Evolutionary conservation across 1,140 invertebrate genomes (phyloP).

Genomic region (Pectinophora gossypiella): DNA sequence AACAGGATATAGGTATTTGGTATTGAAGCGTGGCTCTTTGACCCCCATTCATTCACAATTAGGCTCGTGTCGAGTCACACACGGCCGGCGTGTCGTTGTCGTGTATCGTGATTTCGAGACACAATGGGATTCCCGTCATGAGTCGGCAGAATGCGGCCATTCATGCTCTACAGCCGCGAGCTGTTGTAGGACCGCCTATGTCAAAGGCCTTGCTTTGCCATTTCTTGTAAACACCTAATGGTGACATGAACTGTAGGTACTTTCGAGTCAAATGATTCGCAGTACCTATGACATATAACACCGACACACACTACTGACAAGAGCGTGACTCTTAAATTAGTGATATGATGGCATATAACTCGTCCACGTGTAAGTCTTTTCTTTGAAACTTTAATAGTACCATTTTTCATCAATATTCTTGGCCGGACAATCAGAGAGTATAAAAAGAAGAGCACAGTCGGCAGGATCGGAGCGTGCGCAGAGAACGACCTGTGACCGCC

Average conservation of each 20-base stretch:
- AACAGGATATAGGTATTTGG: conserved; percentile 46
- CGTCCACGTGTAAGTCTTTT: too few species aligned
- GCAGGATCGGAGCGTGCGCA: conserved; percentile 28
- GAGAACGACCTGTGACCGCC: conserved; percentile 62
- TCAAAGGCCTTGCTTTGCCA: neutral
- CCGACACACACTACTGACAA: too few species aligned
- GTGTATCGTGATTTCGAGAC: conserved; percentile 50
- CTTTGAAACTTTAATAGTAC: too few species aligned
- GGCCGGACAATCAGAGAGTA: conserved; percentile 21
- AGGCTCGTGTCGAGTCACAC: conserved; percentile 49
- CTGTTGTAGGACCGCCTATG: too few species aligned
- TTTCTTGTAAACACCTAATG: neutral
- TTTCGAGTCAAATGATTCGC: too few species aligned
- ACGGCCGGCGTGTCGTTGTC: conserved; percentile 42
- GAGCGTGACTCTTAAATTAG: too few species aligned
- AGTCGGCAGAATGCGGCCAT: conserved; percentile 57
- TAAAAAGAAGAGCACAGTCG: conserved; percentile 19
- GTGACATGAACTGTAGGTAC: too few species aligned
- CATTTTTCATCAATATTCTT: too few species aligned
- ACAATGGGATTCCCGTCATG: conserved; percentile 70
- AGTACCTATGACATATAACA: too few species aligned
- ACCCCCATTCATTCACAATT: conserved; percentile 69
- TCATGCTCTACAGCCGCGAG: conserved; percentile 35
- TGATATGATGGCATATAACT: too few species aligned
- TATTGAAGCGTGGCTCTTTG: conserved; percentile 50